Evolutionary conservation across 1,140 invertebrate genomes (phyloP), one percentile per base, ranked within the genome.

Genomic region (Sipha flava): DNA sequence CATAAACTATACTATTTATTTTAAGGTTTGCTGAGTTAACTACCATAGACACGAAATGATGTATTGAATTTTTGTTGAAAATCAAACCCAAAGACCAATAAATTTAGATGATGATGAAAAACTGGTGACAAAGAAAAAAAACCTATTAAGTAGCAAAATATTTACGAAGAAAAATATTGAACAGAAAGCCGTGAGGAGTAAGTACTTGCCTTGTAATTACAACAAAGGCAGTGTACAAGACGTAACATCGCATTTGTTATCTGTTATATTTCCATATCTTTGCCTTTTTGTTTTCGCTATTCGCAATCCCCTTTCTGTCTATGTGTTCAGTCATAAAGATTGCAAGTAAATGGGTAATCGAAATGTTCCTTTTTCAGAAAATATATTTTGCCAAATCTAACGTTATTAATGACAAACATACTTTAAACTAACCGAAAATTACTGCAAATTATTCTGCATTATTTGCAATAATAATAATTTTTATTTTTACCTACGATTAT

Each of bases 221-320:
- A 66, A 66, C 34, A 66, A 66, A 66, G 64, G 37, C 64, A 16
- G 34, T 6, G 26, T 31, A 59, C 31, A 66, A 23, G 37, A 43
- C 21, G 64, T 66, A 43, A 43, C 34, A 43, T 66, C 21, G 37
- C 21, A 26, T 5, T 26, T 21, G 64, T 66, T 66, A 66, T 66
- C 34, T 21, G 64, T 66, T 66, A 66, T 66, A 66, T 66, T 66
- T 66, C 64, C 64, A 66, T 66, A 66, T 66, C 64, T 43, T 66
- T 66, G 64, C 64, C 64, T 66, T 66, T 66, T 66, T 66, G 64
- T 66, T 66, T 66, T 66, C 64, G n/a, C 10, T 43, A 40, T 66
- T 66, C 14, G 10, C 37, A 12, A 34, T 43, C 43, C 21, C 64
- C n/a, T 37, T 40, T 66, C 40, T 43, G 34, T 37, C n/a, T 66